Evolutionary conservation across 1,140 invertebrate species (phyloP), one percentile per base, ranked within the genome.

Genomic region (Octopus sinensis): DNA sequence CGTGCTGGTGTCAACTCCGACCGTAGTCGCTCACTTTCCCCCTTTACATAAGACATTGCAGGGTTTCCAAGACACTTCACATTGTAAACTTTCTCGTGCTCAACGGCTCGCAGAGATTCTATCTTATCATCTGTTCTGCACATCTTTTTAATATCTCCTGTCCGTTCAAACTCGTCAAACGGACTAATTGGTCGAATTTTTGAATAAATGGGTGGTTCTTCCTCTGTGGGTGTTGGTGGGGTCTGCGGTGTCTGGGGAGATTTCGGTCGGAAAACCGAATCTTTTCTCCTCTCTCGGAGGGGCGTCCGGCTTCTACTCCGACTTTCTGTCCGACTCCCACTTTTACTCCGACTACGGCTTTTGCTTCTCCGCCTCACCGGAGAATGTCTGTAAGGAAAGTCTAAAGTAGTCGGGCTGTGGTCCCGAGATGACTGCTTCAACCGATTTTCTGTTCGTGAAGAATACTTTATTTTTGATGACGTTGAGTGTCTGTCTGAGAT

Each of bases 211-310:
- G 79, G 78, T 9, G 84, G 81, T 75, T 87, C 85, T 81, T 86
- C 87, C 79, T 83, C 82, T 54, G 83, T 89, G 23, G 86, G 86
- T 10, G 88, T 87, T 12, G 83, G 84, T 56, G 86, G 82, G 54
- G 88, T 85, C 12, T 84, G 79, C 80, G 86, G 85, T 71, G 79
- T 73, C 23, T 51, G 76, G 5, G 76, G 76, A 51, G 76, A 77
- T 5, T 51, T n/a, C 2, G 76, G 76, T 17, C 76, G 76, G 76
- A 77, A 77, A n/a, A 77, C 76, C 5, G 76, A 77, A 0, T 79
- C 79, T 54, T 79, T 79, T 51, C 62, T 17, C 56, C 43, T 56
- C 17, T 84, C 82, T 54, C 78, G 80, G 5, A 71, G 73, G 4
- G 82, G 83, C 17, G 76, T 77, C 30, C 76, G 30, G 76, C 76